Base-by-base conservation (phyloP, 2,797 vertebrate genomes). In the Hirundo rustica region DNA sequence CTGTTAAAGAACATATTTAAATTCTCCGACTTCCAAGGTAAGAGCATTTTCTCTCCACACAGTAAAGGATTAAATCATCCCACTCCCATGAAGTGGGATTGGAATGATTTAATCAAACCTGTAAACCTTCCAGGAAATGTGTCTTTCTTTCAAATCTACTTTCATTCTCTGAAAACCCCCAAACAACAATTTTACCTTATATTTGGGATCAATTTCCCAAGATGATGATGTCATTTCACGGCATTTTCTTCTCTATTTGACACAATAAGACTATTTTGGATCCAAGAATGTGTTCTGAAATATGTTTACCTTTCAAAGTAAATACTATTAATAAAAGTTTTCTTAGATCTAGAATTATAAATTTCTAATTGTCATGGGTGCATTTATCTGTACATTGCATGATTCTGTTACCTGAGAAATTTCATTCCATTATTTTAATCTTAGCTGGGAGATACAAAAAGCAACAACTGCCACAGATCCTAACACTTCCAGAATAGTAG, bases 171-270 rank as follows among this genome's bases (percentile, higher is more conserved):
- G 20, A 64, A 89, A 77, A 42, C 11, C 1, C 2, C 21, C 15
- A 57, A 72, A 64, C 3, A n/a, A 1, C 6, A 76, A 57, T 60
- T 64, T 45, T 57, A 11, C 8, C 5, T 86, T 55, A 38, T 14
- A 65, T 16, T 22, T 76, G 16, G 1, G 7, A 65, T 79, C 8
- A 58, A 14, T 61, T 85, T 81, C 22, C 29, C 9, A 42, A 64
- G 15, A 44, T 3, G 71, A 48, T 0, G 0, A 20, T 15, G 3
- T 22, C 1, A 57, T 30, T 67, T 74, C 51, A 36, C 4, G 4
- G 29, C 6, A 30, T 22, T 67, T 72, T 70, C 8, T 50, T 55
- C 20, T 66, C 7, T 66, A 13, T 76, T 73, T 62, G 30, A 66
- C n/a, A 5, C 1, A 3, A 34, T n/a, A 72, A 78, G 4, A 17